Base-by-base conservation (phyloP, 2,113 vertebrate species). In the Agapornis roseicollis region DNA sequence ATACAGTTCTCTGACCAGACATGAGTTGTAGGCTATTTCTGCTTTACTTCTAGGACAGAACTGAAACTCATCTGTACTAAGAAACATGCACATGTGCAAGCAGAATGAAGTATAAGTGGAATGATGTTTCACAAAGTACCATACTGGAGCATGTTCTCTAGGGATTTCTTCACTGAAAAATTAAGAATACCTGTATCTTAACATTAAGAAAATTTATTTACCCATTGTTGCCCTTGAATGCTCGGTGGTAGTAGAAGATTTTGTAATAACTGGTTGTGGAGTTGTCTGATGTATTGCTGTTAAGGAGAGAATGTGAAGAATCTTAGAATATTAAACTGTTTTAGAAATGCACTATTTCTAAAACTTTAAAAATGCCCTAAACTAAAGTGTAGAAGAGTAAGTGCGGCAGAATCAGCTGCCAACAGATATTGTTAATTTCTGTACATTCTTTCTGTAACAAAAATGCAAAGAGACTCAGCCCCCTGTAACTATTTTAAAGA, bases 141-240 rank as follows among this genome's bases (percentile, higher is more conserved):
- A 37, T 56, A 60, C 1, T 42, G 42, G 58, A 94, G 33, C 41
- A 53, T 29, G 31, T 70, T 72, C 31, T 94, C 37, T 6, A 91
- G 37, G 76, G 90, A 78, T 55, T 56, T 87, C 15, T 83, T 60
- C 28, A 41, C 20, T 88, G 29, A 93, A 87, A 94, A 94, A 68
- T 7, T 47, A 71, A 90, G 80, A 80, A 84, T 64, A 73, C 9
- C 28, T 80, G 13, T 55, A 39, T 71, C 84, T 83, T 76, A 90
- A 77, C 1, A 17, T 91, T 42, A 93, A 93, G 74, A 63, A 93
- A 97, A 91, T 42, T 80, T 74, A 94, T 97, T 98, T 98, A 98
- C 98, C 98, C 97, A 96, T 80, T 84, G 97, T 98, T 94, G 97
- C 81, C 96, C 94, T 97, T 83, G 95, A 88, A 42, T 10, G 90